Percentiles rank a stretch among this genome's conserved stretches.
Conservation (phyloP, 1,140 invertebrate species). For the Leptopilina clavipes region DNA sequence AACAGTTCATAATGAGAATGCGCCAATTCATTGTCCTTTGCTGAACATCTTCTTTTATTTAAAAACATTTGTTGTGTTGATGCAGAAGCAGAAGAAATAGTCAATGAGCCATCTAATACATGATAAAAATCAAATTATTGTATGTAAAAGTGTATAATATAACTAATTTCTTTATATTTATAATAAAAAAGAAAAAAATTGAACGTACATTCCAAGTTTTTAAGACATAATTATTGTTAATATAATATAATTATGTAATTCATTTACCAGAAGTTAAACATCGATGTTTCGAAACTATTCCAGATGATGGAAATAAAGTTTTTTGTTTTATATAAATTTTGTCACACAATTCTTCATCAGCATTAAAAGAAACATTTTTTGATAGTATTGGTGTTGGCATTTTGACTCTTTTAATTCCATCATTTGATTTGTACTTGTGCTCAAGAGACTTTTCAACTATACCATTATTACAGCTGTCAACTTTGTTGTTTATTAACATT, state of each 20-base stretch:
- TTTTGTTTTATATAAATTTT: constrained; percentile 56
- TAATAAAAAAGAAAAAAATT: neutral
- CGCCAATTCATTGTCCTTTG: constrained; percentile 66
- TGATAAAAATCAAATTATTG: too few species aligned
- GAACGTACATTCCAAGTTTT: too few species aligned
- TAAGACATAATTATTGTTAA: neutral
- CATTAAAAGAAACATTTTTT: constrained; percentile 73
- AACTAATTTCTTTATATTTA: too few species aligned
- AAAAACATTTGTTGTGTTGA: constrained; percentile 58
- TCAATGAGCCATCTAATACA: neutral
- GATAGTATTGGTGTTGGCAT: constrained; percentile 69
- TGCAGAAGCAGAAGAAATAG: constrained; percentile 35
- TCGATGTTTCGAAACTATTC: constrained; percentile 67
- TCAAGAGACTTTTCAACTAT: constrained; percentile 60
- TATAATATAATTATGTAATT: neutral
- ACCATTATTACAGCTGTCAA: constrained; percentile 64
- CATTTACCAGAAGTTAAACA: constrained; percentile 60
- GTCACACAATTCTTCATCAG: constrained; percentile 67
- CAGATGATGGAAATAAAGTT: constrained; percentile 63
- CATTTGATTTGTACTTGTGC: constrained; percentile 40
- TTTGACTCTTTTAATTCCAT: constrained; percentile 56
- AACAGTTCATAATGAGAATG: constrained; percentile 70
- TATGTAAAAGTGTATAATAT: too few species aligned
- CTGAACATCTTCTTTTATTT: constrained; percentile 68
- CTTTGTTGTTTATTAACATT: constrained; percentile 27